Conservation (phyloP, 2,888 invertebrate genomes). For the Incurvaria masculella region DNA sequence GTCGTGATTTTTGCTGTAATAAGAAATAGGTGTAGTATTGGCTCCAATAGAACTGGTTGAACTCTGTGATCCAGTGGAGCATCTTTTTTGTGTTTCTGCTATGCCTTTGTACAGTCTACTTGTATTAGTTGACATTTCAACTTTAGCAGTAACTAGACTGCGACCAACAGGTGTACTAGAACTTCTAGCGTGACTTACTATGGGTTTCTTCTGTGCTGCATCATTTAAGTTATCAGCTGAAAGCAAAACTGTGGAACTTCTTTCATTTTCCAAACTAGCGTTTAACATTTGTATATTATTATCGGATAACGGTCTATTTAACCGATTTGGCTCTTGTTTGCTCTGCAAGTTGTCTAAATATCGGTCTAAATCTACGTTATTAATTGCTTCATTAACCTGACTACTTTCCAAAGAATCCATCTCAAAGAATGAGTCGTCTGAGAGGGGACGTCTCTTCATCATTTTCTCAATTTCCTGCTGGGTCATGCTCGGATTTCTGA, state of each 20-base stretch:
- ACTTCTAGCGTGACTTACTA: slow-evolving; percentile 27
- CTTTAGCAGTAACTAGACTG: slow-evolving; percentile 10
- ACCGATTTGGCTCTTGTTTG: too few relatives aligned
- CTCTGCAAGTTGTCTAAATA: slow-evolving; percentile 63
- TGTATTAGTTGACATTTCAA: slow-evolving; percentile 21
- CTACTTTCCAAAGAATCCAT: slow-evolving; percentile 57
- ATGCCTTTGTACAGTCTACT: slow-evolving; percentile 22
- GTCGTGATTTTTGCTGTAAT: slow-evolving; percentile 44
- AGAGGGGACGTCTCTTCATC: slow-evolving; percentile 69
- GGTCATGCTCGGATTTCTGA: slow-evolving; percentile 36
- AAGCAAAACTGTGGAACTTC: background rate
- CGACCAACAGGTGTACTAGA: slow-evolving; percentile 38
- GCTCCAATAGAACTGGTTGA: slow-evolving; percentile 36
- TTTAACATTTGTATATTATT: background rate
- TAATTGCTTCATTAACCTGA: slow-evolving; percentile 44
- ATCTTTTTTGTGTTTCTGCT: slow-evolving; percentile 30
- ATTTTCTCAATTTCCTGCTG: slow-evolving; percentile 57
- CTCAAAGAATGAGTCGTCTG: slow-evolving; percentile 71
- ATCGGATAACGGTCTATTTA: background rate
- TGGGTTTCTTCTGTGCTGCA: slow-evolving; percentile 10
- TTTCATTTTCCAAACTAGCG: background rate
- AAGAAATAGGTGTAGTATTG: slow-evolving; percentile 42
- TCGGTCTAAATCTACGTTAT: slow-evolving; percentile 63
- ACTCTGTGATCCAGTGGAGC: slow-evolving; percentile 37
- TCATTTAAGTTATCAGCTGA: too few relatives aligned